Evolutionary conservation across 2,113 vertebrate genomes (phyloP).

Genomic region (Grammomys surdaster): DNA sequence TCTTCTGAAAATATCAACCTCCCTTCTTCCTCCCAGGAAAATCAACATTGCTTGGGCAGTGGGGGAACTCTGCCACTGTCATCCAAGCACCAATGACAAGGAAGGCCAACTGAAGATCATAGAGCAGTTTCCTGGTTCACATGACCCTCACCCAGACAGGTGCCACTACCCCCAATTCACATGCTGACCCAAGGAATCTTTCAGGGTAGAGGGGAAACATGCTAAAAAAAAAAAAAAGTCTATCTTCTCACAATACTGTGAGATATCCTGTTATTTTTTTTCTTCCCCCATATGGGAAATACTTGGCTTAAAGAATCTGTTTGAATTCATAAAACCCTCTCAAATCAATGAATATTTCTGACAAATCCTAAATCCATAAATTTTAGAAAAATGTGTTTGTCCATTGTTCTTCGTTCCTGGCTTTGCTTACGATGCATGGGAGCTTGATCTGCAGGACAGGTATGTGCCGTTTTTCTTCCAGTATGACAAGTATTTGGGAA

Average conservation of each 20-base stretch:
- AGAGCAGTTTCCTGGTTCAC: background rate
- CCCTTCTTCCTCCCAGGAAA: background rate
- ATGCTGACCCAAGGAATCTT: background rate
- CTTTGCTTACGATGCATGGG: background rate
- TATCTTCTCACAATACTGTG: background rate
- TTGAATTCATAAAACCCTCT: constrained; percentile 49
- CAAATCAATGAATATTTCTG: constrained; percentile 44
- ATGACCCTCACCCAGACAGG: background rate
- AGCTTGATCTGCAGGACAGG: background rate
- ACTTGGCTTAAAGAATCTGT: constrained; percentile 54
- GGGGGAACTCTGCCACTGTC: background rate
- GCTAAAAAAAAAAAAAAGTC: background rate
- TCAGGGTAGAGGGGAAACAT: background rate
- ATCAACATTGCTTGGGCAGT: background rate
- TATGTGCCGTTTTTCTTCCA: constrained; percentile 37
- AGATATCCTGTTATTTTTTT: background rate
- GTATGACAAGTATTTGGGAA: constrained; percentile 2
- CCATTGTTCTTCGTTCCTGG: constrained; percentile 21
- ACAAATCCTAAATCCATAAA: constrained; percentile 39
- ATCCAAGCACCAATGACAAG: background rate
- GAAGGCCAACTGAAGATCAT: background rate
- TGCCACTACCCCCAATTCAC: background rate
- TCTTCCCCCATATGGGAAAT: background rate
- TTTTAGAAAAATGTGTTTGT: constrained; percentile 39
- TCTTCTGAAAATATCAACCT: background rate